phyloP scores from a whole-genome alignment of 2,113 vertebrate genomes.

The Montifringilla adamsi region DNA sequence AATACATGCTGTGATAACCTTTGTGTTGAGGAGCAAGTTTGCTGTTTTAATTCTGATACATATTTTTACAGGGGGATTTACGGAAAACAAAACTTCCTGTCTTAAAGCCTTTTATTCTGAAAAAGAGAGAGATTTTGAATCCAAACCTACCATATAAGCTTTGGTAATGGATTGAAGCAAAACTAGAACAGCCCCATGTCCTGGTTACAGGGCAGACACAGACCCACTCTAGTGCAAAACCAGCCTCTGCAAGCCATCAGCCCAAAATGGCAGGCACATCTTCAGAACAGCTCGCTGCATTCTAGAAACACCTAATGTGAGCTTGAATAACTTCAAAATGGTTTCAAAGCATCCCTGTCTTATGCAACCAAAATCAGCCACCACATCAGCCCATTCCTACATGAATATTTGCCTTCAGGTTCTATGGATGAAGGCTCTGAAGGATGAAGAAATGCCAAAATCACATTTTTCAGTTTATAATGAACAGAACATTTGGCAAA shows the following conservation, averaged over 20 bases:
- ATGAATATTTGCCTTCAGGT: background rate
- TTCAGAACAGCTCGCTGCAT: background rate
- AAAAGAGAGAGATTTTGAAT: background rate
- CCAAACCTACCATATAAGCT: background rate
- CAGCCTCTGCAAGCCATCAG: background rate
- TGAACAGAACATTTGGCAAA: background rate
- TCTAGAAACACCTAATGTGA: background rate
- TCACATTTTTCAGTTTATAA: background rate
- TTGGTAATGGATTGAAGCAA: background rate
- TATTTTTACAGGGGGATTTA: background rate
- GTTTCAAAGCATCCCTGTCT: background rate
- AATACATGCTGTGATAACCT: conserved; percentile 25
- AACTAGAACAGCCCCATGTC: background rate
- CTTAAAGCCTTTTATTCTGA: conserved; percentile 12
- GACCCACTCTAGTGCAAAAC: background rate
- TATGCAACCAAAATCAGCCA: background rate
- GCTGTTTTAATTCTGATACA: background rate
- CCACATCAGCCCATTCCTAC: background rate
- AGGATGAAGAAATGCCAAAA: background rate
- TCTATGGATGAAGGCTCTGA: background rate
- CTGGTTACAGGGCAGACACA: background rate
- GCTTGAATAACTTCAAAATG: background rate
- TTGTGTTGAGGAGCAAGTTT: background rate
- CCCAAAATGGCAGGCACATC: background rate
- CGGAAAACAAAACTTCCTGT: background rate